Conservation (phyloP, 1,140 invertebrate genomes). For the Calycopis cecrops region DNA sequence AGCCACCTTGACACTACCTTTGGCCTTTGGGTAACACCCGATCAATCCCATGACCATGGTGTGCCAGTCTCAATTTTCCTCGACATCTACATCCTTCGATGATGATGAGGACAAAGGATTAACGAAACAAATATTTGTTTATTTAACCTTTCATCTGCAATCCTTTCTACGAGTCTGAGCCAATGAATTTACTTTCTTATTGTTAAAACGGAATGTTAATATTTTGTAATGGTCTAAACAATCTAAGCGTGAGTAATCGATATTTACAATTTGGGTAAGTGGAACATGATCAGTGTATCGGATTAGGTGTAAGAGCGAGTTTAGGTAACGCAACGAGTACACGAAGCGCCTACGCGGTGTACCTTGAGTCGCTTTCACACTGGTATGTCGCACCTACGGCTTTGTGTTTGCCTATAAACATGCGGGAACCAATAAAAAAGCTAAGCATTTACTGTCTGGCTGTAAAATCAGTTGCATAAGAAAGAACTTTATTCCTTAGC, state of each 20-base stretch:
- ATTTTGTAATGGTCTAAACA: background rate
- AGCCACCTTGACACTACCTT: no score
- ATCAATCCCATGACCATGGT: no score
- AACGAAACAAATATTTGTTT: no score
- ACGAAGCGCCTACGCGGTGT: slow-evolving; percentile 47
- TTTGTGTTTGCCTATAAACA: slow-evolving; percentile 49
- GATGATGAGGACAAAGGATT: no score
- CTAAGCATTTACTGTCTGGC: slow-evolving; percentile 15
- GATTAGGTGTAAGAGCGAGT: slow-evolving; percentile 45
- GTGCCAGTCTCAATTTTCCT: no score
- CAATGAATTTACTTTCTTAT: no score
- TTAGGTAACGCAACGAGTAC: slow-evolving; percentile 33
- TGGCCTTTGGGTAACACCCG: no score
- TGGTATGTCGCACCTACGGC: slow-evolving; percentile 56
- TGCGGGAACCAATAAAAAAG: slow-evolving; percentile 43
- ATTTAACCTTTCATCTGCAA: no score
- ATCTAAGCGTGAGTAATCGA: background rate
- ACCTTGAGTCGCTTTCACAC: slow-evolving; percentile 58
- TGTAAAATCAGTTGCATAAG: no score
- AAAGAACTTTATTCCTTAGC: no score
- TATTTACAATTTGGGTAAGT: slow-evolving; percentile 20
- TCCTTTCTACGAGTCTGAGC: no score
- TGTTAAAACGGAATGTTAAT: background rate
- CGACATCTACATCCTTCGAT: no score
- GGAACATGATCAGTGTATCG: slow-evolving; percentile 28